Evolutionary conservation across 2,113 vertebrate genomes (phyloP), one percentile per base, ranked within the genome.

Genomic region (Leucosticte australis): DNA sequence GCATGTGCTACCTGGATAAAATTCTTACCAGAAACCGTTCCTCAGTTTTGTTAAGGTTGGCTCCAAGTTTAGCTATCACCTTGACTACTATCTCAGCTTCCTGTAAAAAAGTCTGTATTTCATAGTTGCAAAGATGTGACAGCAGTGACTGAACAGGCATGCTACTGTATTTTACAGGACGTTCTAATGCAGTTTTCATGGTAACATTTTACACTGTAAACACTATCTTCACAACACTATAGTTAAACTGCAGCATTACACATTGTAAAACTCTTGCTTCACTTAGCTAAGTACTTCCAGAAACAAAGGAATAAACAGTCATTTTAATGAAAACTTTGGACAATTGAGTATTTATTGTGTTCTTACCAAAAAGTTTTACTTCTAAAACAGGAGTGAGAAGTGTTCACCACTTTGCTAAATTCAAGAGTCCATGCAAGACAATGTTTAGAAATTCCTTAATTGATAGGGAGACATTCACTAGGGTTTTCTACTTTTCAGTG

Each of bases 171-270:
- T 78, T 73, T 52, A 96, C 64, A 95, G 87, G 56, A 89, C 83
- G 73, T 47, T 73, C 92, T 78, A 81, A 64, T 0, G 1, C 47
- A 55, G 82, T 59, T 79, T 63, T 50, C 89, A 64, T 80, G 79
- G 83, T 56, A 75, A 90, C 90, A 77, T 70, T 78, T 73, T 59
- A 95, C 93, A 95, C 31, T 55, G 82, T 85, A 79, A 92, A 70
- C 92, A 94, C 93, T 44, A 89, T 75, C 80, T 87, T 62, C 75
- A 96, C 89, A 92, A 94, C 90, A 96, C 95, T 75, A 95, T 52
- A 94, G 84, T 87, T 92, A 91, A 83, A 81, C 56, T 92, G 94
- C 80, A 95, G 91, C 88, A 89, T 93, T 81, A 92, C 65, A 86
- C 64, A 71, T 35, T 68, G 46, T 78, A 77, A 33, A 52, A 90